phyloP scores from a whole-genome alignment of 2,888 invertebrate genomes.

The Tenthredo notha region DNA sequence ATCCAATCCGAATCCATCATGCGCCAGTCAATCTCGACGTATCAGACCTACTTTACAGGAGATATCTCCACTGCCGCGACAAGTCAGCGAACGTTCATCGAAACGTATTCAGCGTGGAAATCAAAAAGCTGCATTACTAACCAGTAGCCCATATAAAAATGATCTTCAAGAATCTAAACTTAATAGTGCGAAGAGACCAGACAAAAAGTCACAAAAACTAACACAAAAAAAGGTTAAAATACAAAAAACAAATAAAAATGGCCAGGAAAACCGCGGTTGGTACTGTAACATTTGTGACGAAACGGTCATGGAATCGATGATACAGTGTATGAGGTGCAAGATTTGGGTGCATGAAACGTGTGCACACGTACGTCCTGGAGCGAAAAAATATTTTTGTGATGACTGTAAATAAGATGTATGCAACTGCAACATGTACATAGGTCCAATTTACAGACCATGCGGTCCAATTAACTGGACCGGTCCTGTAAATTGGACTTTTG shows the following conservation, averaged over 20 bases:
- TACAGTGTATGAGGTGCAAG: neutral
- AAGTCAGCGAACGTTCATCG: neutral
- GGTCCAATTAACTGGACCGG: slow-evolving; percentile 4
- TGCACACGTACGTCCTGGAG: slow-evolving; percentile 1
- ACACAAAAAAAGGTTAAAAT: neutral
- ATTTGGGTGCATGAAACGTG: neutral
- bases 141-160: slow-evolving; percentile 55
- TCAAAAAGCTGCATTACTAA: slow-evolving; percentile 55
- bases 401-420: neutral
- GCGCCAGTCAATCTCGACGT: neutral
- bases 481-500: neutral
- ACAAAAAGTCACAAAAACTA: neutral
- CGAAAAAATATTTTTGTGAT: neutral
- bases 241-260: neutral
- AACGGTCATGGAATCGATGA: slow-evolving; percentile 4
- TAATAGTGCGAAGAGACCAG: neutral
- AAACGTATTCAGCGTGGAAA: slow-evolving; percentile 34
- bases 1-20: neutral
- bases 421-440: neutral
- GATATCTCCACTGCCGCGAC: slow-evolving; percentile 53
- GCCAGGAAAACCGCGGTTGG: neutral
- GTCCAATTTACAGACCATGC: neutral
- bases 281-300: slow-evolving; percentile 2
- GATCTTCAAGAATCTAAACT: neutral
- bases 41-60: slow-evolving; percentile 44